Conservation (phyloP, 2,888 invertebrate genomes). For the Tenthredo distinguenda region DNA sequence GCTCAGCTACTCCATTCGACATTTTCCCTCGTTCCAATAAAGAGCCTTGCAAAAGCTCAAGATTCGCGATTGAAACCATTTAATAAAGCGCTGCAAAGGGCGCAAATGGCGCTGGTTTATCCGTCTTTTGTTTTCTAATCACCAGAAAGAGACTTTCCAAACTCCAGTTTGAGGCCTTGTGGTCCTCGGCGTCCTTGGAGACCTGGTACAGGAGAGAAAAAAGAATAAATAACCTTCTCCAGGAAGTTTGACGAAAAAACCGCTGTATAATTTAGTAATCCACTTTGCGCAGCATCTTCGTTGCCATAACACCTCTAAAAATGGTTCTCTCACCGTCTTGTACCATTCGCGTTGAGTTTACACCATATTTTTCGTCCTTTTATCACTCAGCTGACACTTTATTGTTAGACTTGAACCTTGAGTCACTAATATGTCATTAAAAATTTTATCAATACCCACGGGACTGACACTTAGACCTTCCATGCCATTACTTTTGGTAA, state of each 20-base stretch:
- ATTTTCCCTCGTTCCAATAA: background rate
- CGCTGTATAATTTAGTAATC: slow-evolving; percentile 10
- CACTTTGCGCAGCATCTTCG: background rate
- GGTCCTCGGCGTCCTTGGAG: slow-evolving; percentile 7
- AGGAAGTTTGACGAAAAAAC: background rate
- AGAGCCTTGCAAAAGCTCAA: background rate
- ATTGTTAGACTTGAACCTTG: background rate
- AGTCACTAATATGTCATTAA: background rate
- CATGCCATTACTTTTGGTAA: slow-evolving; percentile 4
- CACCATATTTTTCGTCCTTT: background rate
- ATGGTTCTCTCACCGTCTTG: background rate
- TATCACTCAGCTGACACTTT: background rate
- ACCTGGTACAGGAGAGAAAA: background rate
- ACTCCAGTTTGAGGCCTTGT: background rate
- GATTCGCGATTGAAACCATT: background rate
- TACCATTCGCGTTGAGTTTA: background rate
- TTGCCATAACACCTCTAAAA: background rate
- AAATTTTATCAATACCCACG: background rate
- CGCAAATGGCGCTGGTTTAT: background rate
- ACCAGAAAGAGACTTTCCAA: slow-evolving; percentile 8
- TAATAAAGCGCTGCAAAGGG: background rate
- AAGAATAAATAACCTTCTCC: background rate
- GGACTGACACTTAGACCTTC: slow-evolving; percentile 5
- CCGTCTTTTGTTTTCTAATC: slow-evolving; percentile 16
- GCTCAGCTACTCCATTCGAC: background rate